Conservation (phyloP, 2,113 vertebrate species). For the Fulmarus glacialis region DNA sequence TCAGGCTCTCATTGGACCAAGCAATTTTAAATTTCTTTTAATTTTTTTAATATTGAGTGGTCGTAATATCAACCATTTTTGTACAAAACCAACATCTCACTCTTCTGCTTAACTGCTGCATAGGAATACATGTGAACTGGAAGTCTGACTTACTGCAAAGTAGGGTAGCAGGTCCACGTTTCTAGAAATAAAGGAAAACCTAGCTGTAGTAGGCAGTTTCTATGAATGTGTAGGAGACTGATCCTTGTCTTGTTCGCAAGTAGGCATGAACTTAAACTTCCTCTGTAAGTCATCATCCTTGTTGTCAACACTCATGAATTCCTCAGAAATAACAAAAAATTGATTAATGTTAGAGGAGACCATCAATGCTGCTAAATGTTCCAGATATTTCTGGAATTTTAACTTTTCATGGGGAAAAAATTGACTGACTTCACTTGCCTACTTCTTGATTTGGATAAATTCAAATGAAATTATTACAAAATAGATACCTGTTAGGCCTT, state of each 20-base stretch:
- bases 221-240: background rate
- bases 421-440: background rate
- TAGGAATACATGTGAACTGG: background rate
- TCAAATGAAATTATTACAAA: background rate
- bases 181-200: background rate
- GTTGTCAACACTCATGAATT: background rate
- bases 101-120: background rate
- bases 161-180: background rate
- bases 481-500: background rate
- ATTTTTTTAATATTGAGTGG: background rate
- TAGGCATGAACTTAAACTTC: background rate
- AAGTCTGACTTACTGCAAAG: background rate
- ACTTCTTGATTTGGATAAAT: background rate
- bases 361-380: background rate
- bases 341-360: background rate
- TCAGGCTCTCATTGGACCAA: background rate
- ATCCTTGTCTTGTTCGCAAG: background rate
- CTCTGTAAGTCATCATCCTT: background rate
- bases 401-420: background rate
- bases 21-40: background rate
- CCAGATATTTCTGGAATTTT: background rate
- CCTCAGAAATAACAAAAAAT: background rate
- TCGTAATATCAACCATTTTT: background rate
- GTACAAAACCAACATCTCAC: fast-evolving
- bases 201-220: background rate